A percentile compares a stretch with the other conserved stretches of the same genome.
Conservation (phyloP, 2,888 invertebrate genomes). For the Chrysolina americana region DNA sequence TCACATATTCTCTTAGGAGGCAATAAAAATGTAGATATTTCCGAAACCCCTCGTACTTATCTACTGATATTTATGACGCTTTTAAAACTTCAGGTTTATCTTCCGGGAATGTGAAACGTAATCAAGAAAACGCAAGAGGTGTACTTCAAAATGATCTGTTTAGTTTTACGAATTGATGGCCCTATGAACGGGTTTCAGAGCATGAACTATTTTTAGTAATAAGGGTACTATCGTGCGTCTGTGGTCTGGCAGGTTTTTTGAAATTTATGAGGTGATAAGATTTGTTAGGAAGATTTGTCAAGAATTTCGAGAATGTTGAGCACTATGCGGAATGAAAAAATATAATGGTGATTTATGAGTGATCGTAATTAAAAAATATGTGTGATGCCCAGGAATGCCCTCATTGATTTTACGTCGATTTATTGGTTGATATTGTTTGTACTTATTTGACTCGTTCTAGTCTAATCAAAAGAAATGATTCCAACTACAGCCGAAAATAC, state of each 20-base stretch:
- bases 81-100: constrained; percentile 21
- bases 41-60: background rate
- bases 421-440: no score
- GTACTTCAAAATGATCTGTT: constrained; percentile 15
- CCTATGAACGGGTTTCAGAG: constrained; percentile 18
- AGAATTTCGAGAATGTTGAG: constrained; percentile 25
- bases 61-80: constrained; percentile 10
- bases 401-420: background rate
- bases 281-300: constrained; percentile 11
- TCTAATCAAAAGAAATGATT: no score
- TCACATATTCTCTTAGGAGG: no score
- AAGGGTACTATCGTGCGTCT: constrained; percentile 17
- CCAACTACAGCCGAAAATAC: no score
- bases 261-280: constrained; percentile 18
- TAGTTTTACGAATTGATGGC: constrained; percentile 20
- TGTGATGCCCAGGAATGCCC: background rate
- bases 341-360: background rate
- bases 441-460: no score
- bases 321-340: background rate
- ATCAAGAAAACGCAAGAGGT: constrained; percentile 16
- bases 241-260: background rate
- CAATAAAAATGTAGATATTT: constrained; percentile 1
- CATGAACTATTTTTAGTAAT: constrained; percentile 27
- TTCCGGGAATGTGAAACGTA: constrained; percentile 26
- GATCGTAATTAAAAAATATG: background rate